Percentiles rank a stretch among this genome's conserved stretches.
These are phyloP conservation scores for Spinus olivaceus DNA, from an alignment of 2,797 vertebrate species.

Conservation along the genomic window DNA sequence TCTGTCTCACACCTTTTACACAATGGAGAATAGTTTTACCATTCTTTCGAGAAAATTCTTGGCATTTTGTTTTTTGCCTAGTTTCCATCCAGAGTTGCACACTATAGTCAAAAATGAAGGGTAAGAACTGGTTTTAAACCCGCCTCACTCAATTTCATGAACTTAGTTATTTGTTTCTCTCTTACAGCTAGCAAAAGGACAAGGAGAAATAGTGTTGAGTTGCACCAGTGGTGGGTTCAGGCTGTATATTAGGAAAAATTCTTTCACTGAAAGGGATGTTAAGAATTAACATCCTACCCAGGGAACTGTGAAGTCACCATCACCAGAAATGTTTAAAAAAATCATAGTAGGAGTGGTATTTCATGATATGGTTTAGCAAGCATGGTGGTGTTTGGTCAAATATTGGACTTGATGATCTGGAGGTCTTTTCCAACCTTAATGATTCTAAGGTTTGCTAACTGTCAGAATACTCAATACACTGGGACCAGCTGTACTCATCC, in stretches of 20 bases:
- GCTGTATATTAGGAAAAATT: neutral
- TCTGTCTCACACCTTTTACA: neutral
- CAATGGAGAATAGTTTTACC: neutral
- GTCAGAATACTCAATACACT: neutral
- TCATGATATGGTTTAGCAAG: neutral
- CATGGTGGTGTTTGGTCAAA: neutral
- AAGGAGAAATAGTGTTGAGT: neutral
- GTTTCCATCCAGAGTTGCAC: neutral
- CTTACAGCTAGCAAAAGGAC: neutral
- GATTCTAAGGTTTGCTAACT: neutral
- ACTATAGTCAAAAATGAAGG: neutral
- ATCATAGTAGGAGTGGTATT: neutral
- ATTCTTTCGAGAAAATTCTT: neutral
- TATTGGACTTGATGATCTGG: neutral
- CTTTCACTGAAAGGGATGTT: neutral
- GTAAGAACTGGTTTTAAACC: neutral
- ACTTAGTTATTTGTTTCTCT: neutral
- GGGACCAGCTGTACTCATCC: neutral
- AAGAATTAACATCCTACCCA: neutral
- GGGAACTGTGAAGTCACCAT: neutral
- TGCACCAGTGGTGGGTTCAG: neutral
- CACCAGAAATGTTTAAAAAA: neutral
- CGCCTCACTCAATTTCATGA: accelerated
- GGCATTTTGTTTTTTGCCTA: neutral
- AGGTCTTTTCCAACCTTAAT: neutral